Evolutionary conservation across 2,113 vertebrate genomes (phyloP), one percentile per base, ranked within the genome.

Genomic region (Hiodon tergisus): DNA sequence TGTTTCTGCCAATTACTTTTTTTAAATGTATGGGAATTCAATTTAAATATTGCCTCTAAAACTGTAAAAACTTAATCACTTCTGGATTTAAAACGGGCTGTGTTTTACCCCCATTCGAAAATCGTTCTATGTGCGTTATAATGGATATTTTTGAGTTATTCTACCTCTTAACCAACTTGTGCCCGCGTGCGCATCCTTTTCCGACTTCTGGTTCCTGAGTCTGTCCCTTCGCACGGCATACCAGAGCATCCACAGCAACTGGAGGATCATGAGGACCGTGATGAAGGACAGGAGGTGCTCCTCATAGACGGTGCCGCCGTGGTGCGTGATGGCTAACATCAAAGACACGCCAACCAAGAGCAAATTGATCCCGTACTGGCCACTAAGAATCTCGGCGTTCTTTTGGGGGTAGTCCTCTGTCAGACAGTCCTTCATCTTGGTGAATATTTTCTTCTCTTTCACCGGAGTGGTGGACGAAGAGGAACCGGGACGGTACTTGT

Each of bases 171-270:
- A 92, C 96, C 96, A 99, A 77, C 92, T 89, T 48, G 95, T 94
- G 16, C 94, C 94, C 0, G 94, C 95, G 14, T 98, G 91, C 0
- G 87, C 92, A 78, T 96, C 95, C 79, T 93, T 97, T 76, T 89
- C 94, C 0, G 86, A 89, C 72, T 89, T 82, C 60, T 90, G 73
- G 77, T 88, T 89, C 72, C 88, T 91, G 67, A 87, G 92, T 10
- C 88, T 88, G 78, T 88, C 82, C 83, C 93, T 91, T 79, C 91
- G 90, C 83, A 93, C 88, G 75, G 93, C 90, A 90, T 97, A 97
- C 94, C 95, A 98, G 79, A 95, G 84, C 97, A 98, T 98, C 97
- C 96, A 98, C 62, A 92, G 75, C 83, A 98, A 85, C 90, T 98
- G 97, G 71, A 97, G 86, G 58, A 94, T 85, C 95, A 98, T 97